These are phyloP conservation scores for Orcinus orca DNA, from an alignment of 2,113 vertebrate species.

Conservation along the genomic window DNA sequence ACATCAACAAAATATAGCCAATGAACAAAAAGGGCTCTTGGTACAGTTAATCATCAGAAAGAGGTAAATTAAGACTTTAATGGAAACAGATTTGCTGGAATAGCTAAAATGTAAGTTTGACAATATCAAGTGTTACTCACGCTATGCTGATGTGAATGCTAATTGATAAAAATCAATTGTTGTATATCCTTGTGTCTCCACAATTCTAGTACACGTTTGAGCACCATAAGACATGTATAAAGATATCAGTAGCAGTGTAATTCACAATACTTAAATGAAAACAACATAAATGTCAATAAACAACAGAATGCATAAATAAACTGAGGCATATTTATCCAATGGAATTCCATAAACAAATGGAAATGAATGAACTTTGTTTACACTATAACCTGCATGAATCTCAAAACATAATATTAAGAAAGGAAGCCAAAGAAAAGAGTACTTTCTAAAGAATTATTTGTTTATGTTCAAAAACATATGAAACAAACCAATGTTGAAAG, in stretches of 20 bases:
- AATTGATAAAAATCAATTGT: background rate
- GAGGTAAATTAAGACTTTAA: background rate
- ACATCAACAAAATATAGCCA: background rate
- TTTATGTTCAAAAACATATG: no score
- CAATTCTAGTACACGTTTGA: background rate
- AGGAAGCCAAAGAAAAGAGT: background rate
- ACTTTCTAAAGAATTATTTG: background rate
- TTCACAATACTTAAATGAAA: background rate
- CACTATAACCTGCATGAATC: background rate
- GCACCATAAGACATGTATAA: background rate
- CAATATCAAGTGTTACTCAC: background rate
- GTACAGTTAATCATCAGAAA: background rate
- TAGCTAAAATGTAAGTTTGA: background rate
- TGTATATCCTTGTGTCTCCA: accelerated
- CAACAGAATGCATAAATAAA: background rate
- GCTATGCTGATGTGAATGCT: background rate
- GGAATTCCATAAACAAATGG: background rate
- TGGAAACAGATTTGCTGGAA: background rate
- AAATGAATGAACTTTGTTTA: background rate
- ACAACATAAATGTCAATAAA: background rate
- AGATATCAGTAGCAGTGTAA: background rate
- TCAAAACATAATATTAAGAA: background rate
- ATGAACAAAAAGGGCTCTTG: background rate
- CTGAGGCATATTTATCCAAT: background rate
- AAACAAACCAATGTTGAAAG: background rate